Conservation (phyloP, 2,888 invertebrate genomes). For the Drosophila helvetica region DNA sequence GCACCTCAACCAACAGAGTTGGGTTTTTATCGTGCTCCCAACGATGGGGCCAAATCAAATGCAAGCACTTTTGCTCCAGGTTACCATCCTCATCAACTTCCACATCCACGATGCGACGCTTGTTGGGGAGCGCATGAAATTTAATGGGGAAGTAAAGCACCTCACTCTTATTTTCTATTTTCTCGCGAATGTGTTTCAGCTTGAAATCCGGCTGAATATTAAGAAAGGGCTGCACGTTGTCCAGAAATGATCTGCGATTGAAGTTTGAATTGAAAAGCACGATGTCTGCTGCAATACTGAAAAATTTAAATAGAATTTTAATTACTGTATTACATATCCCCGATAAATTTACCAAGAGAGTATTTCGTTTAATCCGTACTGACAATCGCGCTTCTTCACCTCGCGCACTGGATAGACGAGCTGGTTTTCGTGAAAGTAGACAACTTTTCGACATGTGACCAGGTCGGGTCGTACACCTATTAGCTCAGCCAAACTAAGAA, state of each 20-base stretch:
- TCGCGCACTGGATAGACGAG: slow-evolving; percentile 88
- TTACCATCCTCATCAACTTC: slow-evolving; percentile 43
- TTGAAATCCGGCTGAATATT: slow-evolving; percentile 88
- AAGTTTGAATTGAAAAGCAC: slow-evolving; percentile 89
- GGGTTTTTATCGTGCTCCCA: slow-evolving; percentile 93
- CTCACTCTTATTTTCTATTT: slow-evolving; percentile 86
- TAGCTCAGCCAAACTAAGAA: slow-evolving; percentile 89
- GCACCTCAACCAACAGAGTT: slow-evolving; percentile 86
- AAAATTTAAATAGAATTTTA: slow-evolving; percentile 16
- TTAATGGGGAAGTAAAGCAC: slow-evolving; percentile 87
- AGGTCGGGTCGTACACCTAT: slow-evolving; percentile 88
- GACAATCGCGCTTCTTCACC: slow-evolving; percentile 88
- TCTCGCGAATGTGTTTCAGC: slow-evolving; percentile 85
- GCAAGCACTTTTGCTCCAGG: slow-evolving; percentile 81
- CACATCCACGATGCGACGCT: slow-evolving; percentile 69
- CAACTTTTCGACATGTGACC: slow-evolving; percentile 86
- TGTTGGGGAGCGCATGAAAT: slow-evolving; percentile 83
- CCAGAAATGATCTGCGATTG: slow-evolving; percentile 88
- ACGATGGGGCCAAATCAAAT: slow-evolving; percentile 90
- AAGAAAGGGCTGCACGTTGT: slow-evolving; percentile 86
- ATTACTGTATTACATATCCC: slow-evolving; percentile 23
- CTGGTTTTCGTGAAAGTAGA: slow-evolving; percentile 92
- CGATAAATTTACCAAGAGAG: slow-evolving; percentile 86
- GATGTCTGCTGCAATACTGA: slow-evolving; percentile 88
- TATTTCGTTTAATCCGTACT: slow-evolving; percentile 91